Evolutionary conservation across 2,888 invertebrate species (phyloP).

Genomic region (Erpobdella octoculata): DNA sequence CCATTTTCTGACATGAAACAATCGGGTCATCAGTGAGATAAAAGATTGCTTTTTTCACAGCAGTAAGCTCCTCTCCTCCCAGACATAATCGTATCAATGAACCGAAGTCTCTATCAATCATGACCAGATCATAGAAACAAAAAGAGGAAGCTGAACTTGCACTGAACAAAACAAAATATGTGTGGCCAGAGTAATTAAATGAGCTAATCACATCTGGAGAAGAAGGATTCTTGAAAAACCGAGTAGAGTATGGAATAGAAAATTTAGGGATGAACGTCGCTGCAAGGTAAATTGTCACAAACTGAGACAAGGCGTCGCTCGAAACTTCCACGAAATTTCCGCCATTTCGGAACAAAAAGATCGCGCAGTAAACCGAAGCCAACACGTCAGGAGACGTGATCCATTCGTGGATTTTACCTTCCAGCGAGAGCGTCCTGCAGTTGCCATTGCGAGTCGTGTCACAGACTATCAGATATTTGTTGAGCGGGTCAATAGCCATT

Average conservation of each 20-base stretch:
- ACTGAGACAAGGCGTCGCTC: neutral
- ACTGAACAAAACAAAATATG: neutral
- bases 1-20: neutral
- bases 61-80: neutral
- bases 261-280: neutral
- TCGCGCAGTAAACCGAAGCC: neutral
- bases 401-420: neutral
- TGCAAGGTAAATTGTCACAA: neutral
- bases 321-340: neutral
- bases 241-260: neutral
- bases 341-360: neutral
- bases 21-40: neutral
- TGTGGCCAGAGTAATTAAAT: conserved; percentile 12
- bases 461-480: neutral
- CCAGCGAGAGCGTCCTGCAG: neutral
- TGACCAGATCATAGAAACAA: neutral
- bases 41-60: neutral
- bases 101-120: neutral
- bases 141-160: neutral
- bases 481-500: neutral
- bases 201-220: neutral
- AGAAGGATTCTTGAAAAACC: neutral
- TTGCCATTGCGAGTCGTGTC: neutral
- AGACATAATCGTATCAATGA: neutral
- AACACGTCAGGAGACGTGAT: conserved; percentile 1